phyloP scores from a whole-genome alignment of 2,797 vertebrate species.

The Jordanella pulchra region DNA sequence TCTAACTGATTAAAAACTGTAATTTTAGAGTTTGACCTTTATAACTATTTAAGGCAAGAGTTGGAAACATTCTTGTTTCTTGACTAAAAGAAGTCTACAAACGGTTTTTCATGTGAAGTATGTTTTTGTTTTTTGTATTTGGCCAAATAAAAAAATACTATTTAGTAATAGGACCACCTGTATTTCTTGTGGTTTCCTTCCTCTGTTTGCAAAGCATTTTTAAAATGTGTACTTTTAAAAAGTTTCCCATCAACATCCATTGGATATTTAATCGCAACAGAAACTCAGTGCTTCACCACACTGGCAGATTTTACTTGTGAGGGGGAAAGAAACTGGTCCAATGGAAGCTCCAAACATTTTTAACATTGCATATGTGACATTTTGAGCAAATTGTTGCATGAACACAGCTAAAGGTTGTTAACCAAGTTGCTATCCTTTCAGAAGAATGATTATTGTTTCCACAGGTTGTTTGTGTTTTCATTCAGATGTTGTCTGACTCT shows the following conservation, averaged over 20 bases:
- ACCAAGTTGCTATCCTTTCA: background rate
- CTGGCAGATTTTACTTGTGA: background rate
- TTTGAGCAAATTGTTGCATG: background rate
- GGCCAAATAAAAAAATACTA: background rate
- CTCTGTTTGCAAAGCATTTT: background rate
- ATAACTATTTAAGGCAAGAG: too few species aligned
- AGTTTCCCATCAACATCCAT: too few species aligned
- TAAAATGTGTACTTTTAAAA: too few species aligned
- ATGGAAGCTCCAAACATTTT: background rate
- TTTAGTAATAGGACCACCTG: background rate
- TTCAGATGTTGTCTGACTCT: background rate
- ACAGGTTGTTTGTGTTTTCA: background rate
- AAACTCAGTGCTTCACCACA: background rate
- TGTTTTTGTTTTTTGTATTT: too few species aligned
- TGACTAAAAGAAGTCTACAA: background rate
- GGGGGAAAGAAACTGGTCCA: background rate
- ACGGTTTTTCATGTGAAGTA: background rate
- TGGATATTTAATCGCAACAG: background rate
- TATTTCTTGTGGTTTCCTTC: background rate
- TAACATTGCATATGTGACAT: background rate
- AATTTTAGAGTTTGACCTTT: too few species aligned
- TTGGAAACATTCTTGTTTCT: background rate
- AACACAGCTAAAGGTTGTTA: background rate
- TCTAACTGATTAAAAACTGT: background rate
- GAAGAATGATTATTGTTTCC: background rate